A percentile compares a stretch with the other conserved stretches of the same genome.
phyloP scores from a whole-genome alignment of 1,140 invertebrate genomes.

The Ectropis grisescens region DNA sequence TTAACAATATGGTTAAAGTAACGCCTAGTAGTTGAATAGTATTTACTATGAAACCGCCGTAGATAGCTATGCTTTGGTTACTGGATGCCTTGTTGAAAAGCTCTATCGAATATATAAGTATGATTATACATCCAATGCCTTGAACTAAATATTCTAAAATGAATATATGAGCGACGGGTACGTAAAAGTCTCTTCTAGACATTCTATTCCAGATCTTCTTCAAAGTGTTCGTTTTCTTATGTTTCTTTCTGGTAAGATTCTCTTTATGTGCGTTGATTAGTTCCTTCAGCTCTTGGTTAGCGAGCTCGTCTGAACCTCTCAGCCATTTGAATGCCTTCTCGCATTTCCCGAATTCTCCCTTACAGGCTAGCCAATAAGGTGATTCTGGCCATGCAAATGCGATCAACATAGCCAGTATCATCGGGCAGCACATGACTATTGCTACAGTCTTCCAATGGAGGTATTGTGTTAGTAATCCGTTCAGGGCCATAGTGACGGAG shows the following conservation, averaged over 20 bases:
- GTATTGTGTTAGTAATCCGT: no score
- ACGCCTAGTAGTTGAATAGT: not conserved
- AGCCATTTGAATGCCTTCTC: constrained; percentile 37
- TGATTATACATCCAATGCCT: not conserved
- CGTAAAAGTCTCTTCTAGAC: not conserved
- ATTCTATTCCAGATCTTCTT: not conserved
- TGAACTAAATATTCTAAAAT: not conserved
- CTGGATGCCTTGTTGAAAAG: not conserved
- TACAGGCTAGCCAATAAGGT: constrained; percentile 33
- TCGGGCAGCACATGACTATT: constrained; percentile 20
- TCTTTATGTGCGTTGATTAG: constrained; percentile 13
- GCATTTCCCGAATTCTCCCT: constrained; percentile 25
- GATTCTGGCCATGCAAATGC: constrained; percentile 45
- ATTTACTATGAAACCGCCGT: not conserved
- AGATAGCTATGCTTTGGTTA: not conserved
- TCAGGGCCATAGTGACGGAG: no score
- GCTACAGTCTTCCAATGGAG: constrained; percentile 34
- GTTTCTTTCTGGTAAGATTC: not conserved
- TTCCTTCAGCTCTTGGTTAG: constrained; percentile 27
- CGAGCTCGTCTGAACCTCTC: constrained; percentile 22
- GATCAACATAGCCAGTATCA: constrained; percentile 20
- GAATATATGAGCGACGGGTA: not conserved
- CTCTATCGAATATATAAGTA: not conserved
- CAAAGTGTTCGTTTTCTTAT: not conserved
- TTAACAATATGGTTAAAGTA: not conserved